phyloP scores from a whole-genome alignment of 1,140 invertebrate species.

The Saccostrea glomerata region DNA sequence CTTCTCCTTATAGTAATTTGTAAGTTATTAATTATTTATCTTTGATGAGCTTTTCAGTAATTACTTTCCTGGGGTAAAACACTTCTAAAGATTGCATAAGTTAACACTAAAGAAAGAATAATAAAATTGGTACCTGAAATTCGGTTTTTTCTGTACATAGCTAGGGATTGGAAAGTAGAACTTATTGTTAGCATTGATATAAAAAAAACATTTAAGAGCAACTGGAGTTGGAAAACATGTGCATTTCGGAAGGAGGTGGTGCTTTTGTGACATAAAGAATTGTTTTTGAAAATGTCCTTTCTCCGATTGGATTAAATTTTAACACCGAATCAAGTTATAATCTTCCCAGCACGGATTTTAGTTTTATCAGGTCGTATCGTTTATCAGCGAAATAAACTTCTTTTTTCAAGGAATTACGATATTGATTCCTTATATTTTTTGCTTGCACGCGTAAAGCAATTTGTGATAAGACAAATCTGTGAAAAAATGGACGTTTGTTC shows the following conservation, averaged over 20 bases:
- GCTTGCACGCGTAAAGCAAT: background rate
- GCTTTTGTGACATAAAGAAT: background rate
- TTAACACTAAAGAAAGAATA: background rate
- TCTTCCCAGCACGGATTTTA: background rate
- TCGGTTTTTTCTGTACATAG: background rate
- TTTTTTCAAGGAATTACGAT: conserved; percentile 3
- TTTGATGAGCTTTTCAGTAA: conserved; percentile 32
- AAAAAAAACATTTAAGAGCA: background rate
- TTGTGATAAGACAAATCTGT: background rate
- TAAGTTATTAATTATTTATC: conserved; percentile 35
- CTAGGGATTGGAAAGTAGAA: background rate
- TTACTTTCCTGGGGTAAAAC: conserved; percentile 21
- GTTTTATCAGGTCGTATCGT: background rate
- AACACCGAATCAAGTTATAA: background rate
- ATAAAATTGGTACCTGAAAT: background rate
- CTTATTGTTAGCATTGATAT: background rate
- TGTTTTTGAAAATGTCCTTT: background rate
- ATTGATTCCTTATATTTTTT: background rate
- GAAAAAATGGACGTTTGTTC: conserved; percentile 11
- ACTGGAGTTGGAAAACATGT: background rate
- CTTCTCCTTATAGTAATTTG: conserved; percentile 28
- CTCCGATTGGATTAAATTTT: background rate
- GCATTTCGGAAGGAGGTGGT: background rate
- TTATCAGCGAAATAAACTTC: background rate
- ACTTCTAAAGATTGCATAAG: conserved; percentile 25